Evolutionary conservation across 2,797 vertebrate species (phyloP), one percentile per base, ranked within the genome.

Genomic region (Sebastes jordani): DNA sequence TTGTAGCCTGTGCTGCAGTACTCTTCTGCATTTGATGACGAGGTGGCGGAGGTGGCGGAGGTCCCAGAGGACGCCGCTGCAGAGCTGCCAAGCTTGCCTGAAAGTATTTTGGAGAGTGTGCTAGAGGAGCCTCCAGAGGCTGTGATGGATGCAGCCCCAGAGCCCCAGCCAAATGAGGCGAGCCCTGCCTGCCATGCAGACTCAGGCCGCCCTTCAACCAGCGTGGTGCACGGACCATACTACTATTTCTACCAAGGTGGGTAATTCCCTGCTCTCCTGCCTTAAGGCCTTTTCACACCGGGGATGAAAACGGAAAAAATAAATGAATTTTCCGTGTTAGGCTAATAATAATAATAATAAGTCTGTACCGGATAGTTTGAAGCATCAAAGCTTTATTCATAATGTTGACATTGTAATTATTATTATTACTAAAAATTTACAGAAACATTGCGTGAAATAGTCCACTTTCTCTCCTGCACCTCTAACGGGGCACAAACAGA

Each of bases 181-280:
- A 60, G 71, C 52, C 75, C 81, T 46, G 63, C 89, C 38, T 87
- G 66, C 72, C 94, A 83, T 69, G 56, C 76, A 11, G 92, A 94
- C 74, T 65, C 92, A 38, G 55, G 90, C 88, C 80, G 82, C 83
- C 73, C 91, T 22, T 83, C 90, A 32, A 67, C 92, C 84, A 81
- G 90, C 38, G 81, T 78, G 63, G 95, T 93, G 83, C 96, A 92
- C 20, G 96, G 97, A 86, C 98, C 97, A 18, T 98, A 96, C 93
- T 99, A 99, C 90, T 99, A 99, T 91, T 99, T 99, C 90, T 99
- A 99, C 93, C 99, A 99, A 97, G 99, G 99, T 99, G 72, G 80
- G 94, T 83, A 27, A 38, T 11, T 59, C n/a, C 55, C 56, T 34
- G 7, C 27, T n/a, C 8, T 54, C 5, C 36, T 49, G 20, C 18